phyloP scores from a whole-genome alignment of 2,797 vertebrate species.

The Hypotaenidia okinawae region DNA sequence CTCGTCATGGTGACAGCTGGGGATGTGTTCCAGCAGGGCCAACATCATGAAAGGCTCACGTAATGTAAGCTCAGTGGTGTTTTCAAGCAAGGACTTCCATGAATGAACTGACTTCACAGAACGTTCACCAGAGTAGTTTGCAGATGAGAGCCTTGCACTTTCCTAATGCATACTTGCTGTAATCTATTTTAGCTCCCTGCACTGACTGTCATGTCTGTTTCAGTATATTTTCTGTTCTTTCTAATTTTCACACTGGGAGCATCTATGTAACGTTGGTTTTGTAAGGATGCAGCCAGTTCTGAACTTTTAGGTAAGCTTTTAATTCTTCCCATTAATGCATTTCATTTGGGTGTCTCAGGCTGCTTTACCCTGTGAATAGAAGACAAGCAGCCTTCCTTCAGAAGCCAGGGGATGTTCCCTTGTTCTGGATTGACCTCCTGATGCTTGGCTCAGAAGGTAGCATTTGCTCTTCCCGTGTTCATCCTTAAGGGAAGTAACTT shows the following conservation, averaged over 20 bases:
- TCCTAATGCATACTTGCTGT: neutral
- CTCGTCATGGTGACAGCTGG: neutral
- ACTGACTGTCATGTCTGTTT: neutral
- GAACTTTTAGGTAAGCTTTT: neutral
- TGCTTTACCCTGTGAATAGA: neutral
- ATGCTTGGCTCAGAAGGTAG: neutral
- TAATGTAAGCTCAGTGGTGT: neutral
- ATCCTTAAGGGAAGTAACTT: no score
- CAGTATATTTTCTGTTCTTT: neutral
- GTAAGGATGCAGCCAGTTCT: neutral
- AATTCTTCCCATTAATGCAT: neutral
- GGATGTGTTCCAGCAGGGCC: neutral
- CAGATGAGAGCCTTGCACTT: neutral
- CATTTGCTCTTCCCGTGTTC: no score
- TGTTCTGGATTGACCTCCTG: neutral
- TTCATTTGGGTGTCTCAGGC: neutral
- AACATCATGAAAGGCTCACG: neutral
- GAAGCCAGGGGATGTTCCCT: neutral
- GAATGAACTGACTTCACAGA: neutral
- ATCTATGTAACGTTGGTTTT: neutral
- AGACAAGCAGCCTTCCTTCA: neutral
- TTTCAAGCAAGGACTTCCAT: neutral
- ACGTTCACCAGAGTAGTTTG: fast-evolving
- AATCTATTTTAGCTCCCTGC: neutral
- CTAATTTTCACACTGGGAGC: neutral